These are phyloP conservation scores for Manis javanica DNA, from an alignment of 2,797 vertebrate genomes.

Conservation along the genomic window DNA sequence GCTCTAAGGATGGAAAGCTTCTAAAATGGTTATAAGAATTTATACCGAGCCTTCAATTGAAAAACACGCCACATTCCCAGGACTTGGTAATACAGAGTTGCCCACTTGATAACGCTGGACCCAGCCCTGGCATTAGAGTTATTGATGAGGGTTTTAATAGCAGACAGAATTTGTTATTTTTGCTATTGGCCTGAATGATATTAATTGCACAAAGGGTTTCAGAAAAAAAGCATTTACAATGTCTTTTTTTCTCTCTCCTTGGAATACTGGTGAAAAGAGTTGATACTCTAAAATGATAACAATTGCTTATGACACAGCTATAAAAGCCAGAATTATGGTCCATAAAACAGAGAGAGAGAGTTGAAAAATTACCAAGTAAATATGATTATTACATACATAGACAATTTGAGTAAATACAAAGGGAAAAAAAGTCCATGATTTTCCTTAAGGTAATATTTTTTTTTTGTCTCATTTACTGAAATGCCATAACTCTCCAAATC, in stretches of 20 bases:
- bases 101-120: not conserved
- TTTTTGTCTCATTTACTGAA: not conserved
- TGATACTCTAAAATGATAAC: slow-evolving; percentile 25
- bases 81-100: not conserved
- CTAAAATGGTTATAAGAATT: slow-evolving; percentile 72
- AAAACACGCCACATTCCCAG: slow-evolving; percentile 48
- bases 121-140: not conserved
- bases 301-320: not conserved
- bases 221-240: slow-evolving; percentile 20
- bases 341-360: slow-evolving; percentile 17
- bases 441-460: not conserved
- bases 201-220: not conserved
- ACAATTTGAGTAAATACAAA: not conserved
- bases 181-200: not conserved
- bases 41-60: slow-evolving; percentile 48
- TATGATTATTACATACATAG: not conserved
- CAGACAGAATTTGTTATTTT: not conserved
- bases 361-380: slow-evolving; percentile 45
- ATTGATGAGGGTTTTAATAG: slow-evolving; percentile 4
- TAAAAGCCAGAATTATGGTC: slow-evolving; percentile 35
- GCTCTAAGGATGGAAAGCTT: slow-evolving; percentile 53
- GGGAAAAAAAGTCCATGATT: not conserved
- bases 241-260: not conserved
- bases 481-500: not conserved
- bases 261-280: not conserved